A percentile compares a stretch with the other conserved stretches of the same genome.
phyloP scores from a whole-genome alignment of 2,797 vertebrate genomes.

The Typhlichthys subterraneus region DNA sequence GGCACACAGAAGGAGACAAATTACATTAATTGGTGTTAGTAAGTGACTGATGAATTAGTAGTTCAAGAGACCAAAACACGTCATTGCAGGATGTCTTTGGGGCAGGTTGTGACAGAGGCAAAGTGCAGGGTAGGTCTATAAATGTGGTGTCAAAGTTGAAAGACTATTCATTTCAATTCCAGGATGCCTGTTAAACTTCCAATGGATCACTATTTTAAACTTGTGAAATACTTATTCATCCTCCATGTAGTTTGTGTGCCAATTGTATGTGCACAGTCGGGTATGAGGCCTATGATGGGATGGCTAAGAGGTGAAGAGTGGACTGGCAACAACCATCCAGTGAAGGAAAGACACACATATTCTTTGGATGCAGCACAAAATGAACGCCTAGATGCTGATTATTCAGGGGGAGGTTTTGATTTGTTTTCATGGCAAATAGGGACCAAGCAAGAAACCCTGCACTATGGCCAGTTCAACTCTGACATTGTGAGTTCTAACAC shows the following conservation, averaged over 20 bases:
- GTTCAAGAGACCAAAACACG: conserved; percentile 1
- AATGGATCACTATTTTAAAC: conserved; percentile 14
- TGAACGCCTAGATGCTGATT: not conserved
- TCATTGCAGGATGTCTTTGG: conserved; percentile 3
- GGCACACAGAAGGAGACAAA: not conserved
- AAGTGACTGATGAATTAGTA: not conserved
- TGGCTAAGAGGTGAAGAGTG: conserved; percentile 1
- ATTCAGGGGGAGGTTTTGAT: conserved; percentile 1
- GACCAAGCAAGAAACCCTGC: not conserved
- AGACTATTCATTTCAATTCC: not conserved
- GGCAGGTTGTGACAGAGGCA: conserved; percentile 7
- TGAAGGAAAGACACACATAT: not conserved
- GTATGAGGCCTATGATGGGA: not conserved
- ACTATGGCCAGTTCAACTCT: conserved; percentile 48
- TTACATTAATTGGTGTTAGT: not conserved
- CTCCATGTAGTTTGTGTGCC: conserved; percentile 14
- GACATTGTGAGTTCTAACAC: conserved; percentile 40
- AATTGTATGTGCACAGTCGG: conserved; percentile 3
- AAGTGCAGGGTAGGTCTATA: conserved; percentile 10
- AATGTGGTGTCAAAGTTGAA: not conserved
- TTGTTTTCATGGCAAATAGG: conserved; percentile 3
- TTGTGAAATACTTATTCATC: conserved; percentile 8
- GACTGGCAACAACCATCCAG: not conserved
- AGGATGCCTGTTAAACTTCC: not conserved
- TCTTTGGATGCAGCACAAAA: not conserved